Conservation (phyloP, 2,797 vertebrate genomes). For the Cyprinodon diabolis region DNA sequence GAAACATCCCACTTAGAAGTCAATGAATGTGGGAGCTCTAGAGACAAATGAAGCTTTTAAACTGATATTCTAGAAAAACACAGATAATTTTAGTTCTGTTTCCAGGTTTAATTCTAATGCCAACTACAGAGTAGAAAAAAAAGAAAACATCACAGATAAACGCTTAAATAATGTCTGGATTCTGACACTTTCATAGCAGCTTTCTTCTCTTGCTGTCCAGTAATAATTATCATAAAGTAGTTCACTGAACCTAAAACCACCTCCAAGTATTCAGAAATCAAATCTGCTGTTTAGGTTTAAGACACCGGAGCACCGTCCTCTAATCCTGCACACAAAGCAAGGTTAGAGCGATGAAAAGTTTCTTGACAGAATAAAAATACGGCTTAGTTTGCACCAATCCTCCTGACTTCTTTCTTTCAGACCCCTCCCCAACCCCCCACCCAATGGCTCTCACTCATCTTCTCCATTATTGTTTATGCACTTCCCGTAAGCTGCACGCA, state of each 20-base stretch:
- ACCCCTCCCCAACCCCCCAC: conserved; percentile 8
- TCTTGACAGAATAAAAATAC: neutral
- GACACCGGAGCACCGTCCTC: neutral
- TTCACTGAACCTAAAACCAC: neutral
- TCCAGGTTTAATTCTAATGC: neutral
- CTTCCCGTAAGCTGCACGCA: conserved; percentile 71
- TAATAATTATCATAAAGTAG: neutral
- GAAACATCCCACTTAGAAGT: neutral
- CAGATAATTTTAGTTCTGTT: neutral
- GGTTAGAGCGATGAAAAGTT: neutral
- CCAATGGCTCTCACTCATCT: conserved; percentile 40
- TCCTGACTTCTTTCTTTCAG: conserved; percentile 8
- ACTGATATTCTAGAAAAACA: neutral
- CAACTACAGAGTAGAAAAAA: neutral
- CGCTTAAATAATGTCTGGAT: neutral
- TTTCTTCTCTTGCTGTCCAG: neutral
- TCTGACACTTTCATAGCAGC: neutral
- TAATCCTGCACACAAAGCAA: neutral
- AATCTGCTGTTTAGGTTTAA: neutral
- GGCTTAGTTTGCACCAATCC: conserved; percentile 3
- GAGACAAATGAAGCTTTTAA: neutral
- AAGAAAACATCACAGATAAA: neutral
- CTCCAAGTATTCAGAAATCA: neutral
- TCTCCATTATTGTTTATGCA: conserved; percentile 56
- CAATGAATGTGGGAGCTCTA: neutral